These are phyloP conservation scores for Stegana nigrithorax DNA, from an alignment of 2,888 invertebrate genomes.

Conservation along the genomic window DNA sequence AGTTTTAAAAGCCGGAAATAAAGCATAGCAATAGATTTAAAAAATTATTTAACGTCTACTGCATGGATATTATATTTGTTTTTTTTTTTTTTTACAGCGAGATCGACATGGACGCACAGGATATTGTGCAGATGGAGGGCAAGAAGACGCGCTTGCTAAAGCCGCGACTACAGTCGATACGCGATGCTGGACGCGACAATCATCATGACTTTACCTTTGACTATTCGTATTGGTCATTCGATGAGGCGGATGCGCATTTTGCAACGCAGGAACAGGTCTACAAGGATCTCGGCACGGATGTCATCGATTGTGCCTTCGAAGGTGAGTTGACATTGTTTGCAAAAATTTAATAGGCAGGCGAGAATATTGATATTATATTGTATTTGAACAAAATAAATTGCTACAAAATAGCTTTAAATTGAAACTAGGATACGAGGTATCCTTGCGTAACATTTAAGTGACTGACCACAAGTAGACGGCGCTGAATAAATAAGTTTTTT, in stretches of 20 bases:
- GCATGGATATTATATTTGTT: constrained; percentile 34
- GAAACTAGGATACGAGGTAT: too few relatives aligned
- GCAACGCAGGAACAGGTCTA: constrained; percentile 86
- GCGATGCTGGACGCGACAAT: constrained; percentile 71
- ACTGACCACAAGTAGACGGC: too few relatives aligned
- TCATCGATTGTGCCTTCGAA: constrained; percentile 80
- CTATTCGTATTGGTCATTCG: constrained; percentile 89
- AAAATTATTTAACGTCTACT: background rate
- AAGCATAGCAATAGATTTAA: background rate
- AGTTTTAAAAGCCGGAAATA: too few relatives aligned
- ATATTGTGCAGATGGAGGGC: constrained; percentile 87
- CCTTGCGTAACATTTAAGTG: too few relatives aligned
- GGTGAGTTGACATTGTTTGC: constrained; percentile 67
- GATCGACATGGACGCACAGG: constrained; percentile 83
- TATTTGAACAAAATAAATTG: too few relatives aligned
- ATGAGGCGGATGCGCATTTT: constrained; percentile 76
- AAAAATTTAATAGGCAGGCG: too few relatives aligned
- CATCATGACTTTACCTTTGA: constrained; percentile 90
- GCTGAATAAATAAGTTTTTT: too few relatives aligned
- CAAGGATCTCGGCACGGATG: constrained; percentile 78
- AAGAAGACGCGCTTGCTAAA: constrained; percentile 84
- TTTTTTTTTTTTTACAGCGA: constrained; percentile 73
- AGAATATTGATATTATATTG: too few relatives aligned
- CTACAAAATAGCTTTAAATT: too few relatives aligned
- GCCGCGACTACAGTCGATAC: constrained; percentile 71